Evolutionary conservation across 2,888 invertebrate genomes (phyloP).

Genomic region (Gastracanthus pulcherrimus): DNA sequence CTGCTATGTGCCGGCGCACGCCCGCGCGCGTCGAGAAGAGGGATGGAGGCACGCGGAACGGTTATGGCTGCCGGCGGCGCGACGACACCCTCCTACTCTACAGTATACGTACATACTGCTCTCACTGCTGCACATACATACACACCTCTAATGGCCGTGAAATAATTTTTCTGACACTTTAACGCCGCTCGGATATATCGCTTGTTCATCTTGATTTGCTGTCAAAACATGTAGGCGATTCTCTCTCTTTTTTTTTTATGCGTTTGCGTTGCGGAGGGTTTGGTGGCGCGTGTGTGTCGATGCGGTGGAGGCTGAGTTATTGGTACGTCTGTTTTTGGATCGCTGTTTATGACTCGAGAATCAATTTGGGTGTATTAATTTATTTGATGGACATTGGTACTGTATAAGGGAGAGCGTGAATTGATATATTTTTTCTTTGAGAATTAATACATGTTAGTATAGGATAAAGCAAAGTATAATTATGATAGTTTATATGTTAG

Average conservation of each 20-base stretch:
- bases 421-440: too few species aligned
- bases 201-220: conserved; percentile 33
- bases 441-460: too few species aligned
- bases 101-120: neutral
- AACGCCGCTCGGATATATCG: neutral
- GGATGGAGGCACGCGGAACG: conserved; percentile 55
- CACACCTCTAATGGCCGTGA: conserved; percentile 38
- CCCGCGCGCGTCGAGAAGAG: conserved; percentile 60
- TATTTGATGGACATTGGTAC: neutral
- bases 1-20: neutral
- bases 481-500: too few species aligned
- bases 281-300: neutral
- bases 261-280: neutral
- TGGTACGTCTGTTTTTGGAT: neutral
- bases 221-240: conserved; percentile 23
- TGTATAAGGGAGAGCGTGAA: too few species aligned
- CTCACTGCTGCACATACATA: neutral
- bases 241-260: neutral
- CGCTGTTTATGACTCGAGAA: neutral
- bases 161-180: conserved; percentile 49
- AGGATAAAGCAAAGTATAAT: too few species aligned
- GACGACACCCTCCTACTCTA: conserved; percentile 22
- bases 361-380: neutral
- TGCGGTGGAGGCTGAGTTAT: neutral
- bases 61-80: conserved; percentile 43